Evolutionary conservation across 2,113 vertebrate genomes (phyloP), one percentile per base, ranked within the genome.

Genomic region (Catagonus wagneri): DNA sequence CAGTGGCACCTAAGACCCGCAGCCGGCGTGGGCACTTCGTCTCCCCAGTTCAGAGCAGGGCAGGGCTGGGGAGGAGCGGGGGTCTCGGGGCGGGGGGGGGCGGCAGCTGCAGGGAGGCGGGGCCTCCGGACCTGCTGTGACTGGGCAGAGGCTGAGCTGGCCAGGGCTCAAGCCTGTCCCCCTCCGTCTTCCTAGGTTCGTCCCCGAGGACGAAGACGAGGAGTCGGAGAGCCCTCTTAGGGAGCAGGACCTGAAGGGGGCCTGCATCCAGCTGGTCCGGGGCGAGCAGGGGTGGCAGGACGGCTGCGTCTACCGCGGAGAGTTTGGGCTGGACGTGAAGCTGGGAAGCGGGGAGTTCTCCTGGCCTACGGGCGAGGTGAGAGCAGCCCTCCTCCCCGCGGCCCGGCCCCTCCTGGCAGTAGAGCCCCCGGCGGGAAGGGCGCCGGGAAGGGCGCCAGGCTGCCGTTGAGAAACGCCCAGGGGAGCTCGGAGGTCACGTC

Each of bases 321-420:
- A 98, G 15, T 98, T 99, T 68, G 66, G 98, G 25, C 97, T 98
- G 69, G 97, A 98, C 25, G 34, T 98, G 71, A 99, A 99, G 98
- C 98, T 99, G 68, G 99, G 99, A 4, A 93, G 60, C 1, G 99
- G 99, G 14, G 97, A 94, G 13, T 99, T 98, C 97, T 99, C 94
- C 27, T 99, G 99, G 99, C 93, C 78, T 72, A 99, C 98, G 10
- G 99, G 99, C n/a, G 99, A 99, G 99, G 99, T 99, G 98, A 76
- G 10, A 2, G 12, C 69, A 15, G 6, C 7, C 11, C 5, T 9
- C 66, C 32, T n/a, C 2, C 39, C 20, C 7, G 1, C 2, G 4
- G 20, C 34, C 19, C 2, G 6, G n/a, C 1, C 29, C 4, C 80
- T 86, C 3, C 34, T 22, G n/a, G n/a, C n/a, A n/a, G n/a, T n/a